phyloP scores from a whole-genome alignment of 2,113 vertebrate species.

The Phoenicopterus ruber region DNA sequence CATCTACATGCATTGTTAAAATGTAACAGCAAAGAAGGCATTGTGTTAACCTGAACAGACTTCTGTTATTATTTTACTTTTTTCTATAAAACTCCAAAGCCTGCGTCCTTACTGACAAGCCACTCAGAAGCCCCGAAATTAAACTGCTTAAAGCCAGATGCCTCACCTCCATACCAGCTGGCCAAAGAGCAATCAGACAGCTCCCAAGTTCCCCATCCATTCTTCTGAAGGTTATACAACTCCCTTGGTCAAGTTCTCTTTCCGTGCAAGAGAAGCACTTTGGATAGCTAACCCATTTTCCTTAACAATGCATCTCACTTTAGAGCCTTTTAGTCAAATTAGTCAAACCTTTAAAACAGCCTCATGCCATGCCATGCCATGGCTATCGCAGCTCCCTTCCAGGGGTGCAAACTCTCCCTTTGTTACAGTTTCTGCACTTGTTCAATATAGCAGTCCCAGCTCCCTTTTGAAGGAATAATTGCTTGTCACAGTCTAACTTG shows the following conservation, averaged over 20 bases:
- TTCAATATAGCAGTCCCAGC: neutral
- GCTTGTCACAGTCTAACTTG: neutral
- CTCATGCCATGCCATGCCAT: neutral
- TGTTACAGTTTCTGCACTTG: neutral
- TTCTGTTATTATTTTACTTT: neutral
- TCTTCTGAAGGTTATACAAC: neutral
- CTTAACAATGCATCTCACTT: neutral
- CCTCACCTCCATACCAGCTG: neutral
- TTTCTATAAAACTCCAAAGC: neutral
- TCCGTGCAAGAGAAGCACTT: neutral
- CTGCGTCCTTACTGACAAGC: neutral
- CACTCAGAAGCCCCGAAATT: neutral
- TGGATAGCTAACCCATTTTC: neutral
- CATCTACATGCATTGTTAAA: neutral
- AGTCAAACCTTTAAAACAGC: neutral
- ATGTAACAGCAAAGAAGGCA: neutral
- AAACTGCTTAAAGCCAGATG: neutral
- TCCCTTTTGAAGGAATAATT: neutral
- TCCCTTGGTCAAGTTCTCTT: neutral
- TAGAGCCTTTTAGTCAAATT: neutral
- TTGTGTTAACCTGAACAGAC: neutral
- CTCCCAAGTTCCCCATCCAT: neutral
- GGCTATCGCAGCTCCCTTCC: neutral
- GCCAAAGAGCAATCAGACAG: neutral
- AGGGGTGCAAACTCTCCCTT: neutral